phyloP scores from a whole-genome alignment of 2,797 vertebrate genomes.

The Schizothorax lantsangensis region DNA sequence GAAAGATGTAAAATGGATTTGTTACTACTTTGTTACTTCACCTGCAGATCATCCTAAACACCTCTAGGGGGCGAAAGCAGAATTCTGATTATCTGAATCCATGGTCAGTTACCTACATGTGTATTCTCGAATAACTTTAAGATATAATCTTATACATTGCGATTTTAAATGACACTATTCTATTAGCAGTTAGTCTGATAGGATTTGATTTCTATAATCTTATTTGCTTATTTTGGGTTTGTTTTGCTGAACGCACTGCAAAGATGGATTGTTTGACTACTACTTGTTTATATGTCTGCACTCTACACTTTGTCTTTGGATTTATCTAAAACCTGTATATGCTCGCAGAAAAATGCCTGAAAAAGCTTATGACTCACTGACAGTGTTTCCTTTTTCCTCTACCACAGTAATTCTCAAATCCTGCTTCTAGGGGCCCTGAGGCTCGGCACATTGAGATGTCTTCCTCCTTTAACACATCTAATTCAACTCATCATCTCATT shows the following conservation, averaged over 20 bases:
- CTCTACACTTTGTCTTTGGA: neutral
- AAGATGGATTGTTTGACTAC: neutral
- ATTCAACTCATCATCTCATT: slow-evolving; percentile 6
- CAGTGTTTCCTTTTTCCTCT: neutral
- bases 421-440: slow-evolving; percentile 1
- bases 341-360: neutral
- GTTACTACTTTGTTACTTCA: neutral
- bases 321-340: neutral
- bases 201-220: neutral
- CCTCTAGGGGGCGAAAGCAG: neutral
- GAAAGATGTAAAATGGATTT: too few relatives aligned
- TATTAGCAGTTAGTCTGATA: neutral
- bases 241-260: neutral
- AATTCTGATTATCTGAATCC: neutral
- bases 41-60: neutral
- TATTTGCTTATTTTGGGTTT: neutral
- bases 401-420: slow-evolving; percentile 22
- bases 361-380: neutral
- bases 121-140: too few relatives aligned
- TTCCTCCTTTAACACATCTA: neutral
- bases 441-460: neutral
- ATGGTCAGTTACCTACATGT: neutral
- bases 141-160: neutral
- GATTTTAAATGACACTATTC: neutral
- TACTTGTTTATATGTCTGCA: neutral